Evolutionary conservation across 2,888 invertebrate species (phyloP).

Genomic region (Hybos culiciformis): DNA sequence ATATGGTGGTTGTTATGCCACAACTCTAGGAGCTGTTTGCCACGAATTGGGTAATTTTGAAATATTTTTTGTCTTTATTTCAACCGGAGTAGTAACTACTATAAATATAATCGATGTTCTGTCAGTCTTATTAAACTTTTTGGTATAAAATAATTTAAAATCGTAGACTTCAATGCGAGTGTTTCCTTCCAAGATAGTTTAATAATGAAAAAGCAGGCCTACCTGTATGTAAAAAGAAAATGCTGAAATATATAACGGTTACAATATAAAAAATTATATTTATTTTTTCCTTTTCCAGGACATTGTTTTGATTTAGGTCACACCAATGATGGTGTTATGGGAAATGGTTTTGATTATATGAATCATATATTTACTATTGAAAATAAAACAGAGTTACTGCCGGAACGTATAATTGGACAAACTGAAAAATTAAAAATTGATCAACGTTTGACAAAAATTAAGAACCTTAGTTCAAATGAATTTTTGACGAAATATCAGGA

Average conservation of each 20-base stretch:
- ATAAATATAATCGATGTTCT: too few relatives aligned
- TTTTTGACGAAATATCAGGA: constrained; percentile 30
- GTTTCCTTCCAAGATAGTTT: too few relatives aligned
- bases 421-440: neutral
- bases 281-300: too few relatives aligned
- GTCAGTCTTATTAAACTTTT: too few relatives aligned
- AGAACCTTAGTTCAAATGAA: constrained; percentile 17
- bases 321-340: constrained; percentile 84
- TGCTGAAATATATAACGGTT: too few relatives aligned
- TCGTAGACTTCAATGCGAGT: too few relatives aligned
- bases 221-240: too few relatives aligned
- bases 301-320: constrained; percentile 92
- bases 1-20: constrained; percentile 75
- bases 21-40: constrained; percentile 78
- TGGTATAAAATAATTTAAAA: too few relatives aligned
- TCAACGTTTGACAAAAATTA: constrained; percentile 27
- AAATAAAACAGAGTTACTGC: constrained; percentile 34
- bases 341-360: constrained; percentile 73
- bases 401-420: constrained; percentile 23
- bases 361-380: constrained; percentile 60
- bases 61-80: too few relatives aligned
- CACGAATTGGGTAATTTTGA: constrained; percentile 90
- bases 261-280: too few relatives aligned
- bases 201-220: too few relatives aligned
- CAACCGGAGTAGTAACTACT: too few relatives aligned